A percentile compares a stretch with the other conserved stretches of the same genome.
phyloP scores from a whole-genome alignment of 2,797 vertebrate genomes.

The Pygocentrus nattereri region DNA sequence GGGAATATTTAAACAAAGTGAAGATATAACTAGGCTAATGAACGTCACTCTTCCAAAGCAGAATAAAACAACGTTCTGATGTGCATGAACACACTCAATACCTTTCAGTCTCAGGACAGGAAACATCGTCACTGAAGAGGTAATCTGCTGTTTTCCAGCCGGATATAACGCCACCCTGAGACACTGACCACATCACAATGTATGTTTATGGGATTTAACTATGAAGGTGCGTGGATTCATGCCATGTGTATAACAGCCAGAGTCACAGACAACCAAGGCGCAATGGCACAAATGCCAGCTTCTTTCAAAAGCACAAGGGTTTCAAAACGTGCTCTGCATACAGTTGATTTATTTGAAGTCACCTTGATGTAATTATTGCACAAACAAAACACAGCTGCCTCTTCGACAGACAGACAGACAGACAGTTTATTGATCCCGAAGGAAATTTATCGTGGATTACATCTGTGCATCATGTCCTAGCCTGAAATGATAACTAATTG shows the following conservation, averaged over 20 bases:
- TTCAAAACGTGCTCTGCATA: no score
- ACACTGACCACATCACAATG: slow-evolving; percentile 67
- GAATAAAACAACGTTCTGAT: neutral
- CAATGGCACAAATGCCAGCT: no score
- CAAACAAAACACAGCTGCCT: no score
- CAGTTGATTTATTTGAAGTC: no score
- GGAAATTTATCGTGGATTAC: no score
- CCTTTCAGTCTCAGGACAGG: slow-evolving; percentile 88
- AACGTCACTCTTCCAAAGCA: neutral
- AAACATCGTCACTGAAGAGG: slow-evolving; percentile 89
- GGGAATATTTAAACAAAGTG: neutral
- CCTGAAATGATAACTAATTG: no score
- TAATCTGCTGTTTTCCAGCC: slow-evolving; percentile 79
- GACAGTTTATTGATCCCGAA: no score
- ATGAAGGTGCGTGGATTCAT: neutral
- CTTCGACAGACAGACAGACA: no score
- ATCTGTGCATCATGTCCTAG: no score
- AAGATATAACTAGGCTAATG: neutral
- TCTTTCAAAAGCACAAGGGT: no score
- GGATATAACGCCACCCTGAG: slow-evolving; percentile 77
- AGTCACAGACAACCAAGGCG: no score
- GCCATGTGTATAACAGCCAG: neutral
- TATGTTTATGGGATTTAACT: neutral
- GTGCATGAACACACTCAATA: slow-evolving; percentile 53
- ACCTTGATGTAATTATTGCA: no score